These are phyloP conservation scores for Caenorhabditis briggsae DNA, from an alignment of 1,140 invertebrate species.

Conservation along the genomic window DNA sequence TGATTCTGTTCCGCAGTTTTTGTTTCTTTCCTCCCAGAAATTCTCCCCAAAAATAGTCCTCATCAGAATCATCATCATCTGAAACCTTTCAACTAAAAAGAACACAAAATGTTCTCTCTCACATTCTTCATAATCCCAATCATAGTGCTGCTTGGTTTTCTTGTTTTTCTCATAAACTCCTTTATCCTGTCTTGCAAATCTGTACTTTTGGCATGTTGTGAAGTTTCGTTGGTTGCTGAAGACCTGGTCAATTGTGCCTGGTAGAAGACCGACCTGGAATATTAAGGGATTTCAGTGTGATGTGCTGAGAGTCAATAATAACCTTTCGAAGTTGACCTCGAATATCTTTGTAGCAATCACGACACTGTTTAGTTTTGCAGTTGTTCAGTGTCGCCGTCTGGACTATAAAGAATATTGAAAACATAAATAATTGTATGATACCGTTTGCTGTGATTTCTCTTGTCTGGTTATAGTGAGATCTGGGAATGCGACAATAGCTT, in stretches of 20 bases:
- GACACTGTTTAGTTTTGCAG: slow-evolving; percentile 45
- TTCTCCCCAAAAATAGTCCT: neutral
- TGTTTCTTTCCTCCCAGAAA: neutral
- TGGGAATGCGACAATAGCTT: slow-evolving; percentile 50
- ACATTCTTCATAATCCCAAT: slow-evolving; percentile 43
- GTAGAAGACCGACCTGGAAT: slow-evolving; percentile 9
- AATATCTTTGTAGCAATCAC: slow-evolving; percentile 43
- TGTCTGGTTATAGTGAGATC: slow-evolving; percentile 46
- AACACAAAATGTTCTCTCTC: neutral
- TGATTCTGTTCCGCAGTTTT: neutral
- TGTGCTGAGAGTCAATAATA: neutral
- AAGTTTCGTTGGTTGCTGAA: slow-evolving; percentile 37
- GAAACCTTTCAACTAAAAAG: slow-evolving; percentile 39
- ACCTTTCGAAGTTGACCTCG: slow-evolving; percentile 36
- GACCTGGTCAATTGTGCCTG: slow-evolving; percentile 15
- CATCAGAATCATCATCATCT: slow-evolving; percentile 14
- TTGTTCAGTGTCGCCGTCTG: slow-evolving; percentile 41
- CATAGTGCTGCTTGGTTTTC: slow-evolving; percentile 43
- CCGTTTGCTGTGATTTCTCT: neutral
- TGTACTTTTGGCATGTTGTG: slow-evolving; percentile 36
- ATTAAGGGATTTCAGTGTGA: neutral
- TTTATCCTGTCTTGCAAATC: slow-evolving; percentile 46
- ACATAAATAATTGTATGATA: neutral
- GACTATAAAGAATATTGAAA: neutral
- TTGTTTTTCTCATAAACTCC: slow-evolving; percentile 54